Evolutionary conservation across 2,113 vertebrate species (phyloP).

Genomic region (Cepphus grylle): DNA sequence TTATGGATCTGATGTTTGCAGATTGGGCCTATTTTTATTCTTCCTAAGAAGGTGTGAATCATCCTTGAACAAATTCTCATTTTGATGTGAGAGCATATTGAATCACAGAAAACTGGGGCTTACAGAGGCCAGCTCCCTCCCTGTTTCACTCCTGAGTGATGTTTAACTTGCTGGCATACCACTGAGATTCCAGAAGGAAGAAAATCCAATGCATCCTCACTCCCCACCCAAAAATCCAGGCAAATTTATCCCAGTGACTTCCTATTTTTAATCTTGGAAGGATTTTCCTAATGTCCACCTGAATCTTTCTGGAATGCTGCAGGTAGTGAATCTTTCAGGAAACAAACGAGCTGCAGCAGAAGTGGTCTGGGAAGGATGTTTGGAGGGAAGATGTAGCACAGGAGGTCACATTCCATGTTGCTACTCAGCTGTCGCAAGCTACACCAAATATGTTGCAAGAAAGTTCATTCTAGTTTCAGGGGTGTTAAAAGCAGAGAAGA

Average conservation of each 20-base stretch:
- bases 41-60: neutral
- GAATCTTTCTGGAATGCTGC: neutral
- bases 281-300: neutral
- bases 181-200: neutral
- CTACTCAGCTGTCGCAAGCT: neutral
- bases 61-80: neutral
- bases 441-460: neutral
- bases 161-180: neutral
- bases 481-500: neutral
- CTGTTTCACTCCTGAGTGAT: neutral
- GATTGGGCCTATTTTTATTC: neutral
- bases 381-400: neutral
- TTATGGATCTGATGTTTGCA: neutral
- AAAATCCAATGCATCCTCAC: neutral
- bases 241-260: neutral
- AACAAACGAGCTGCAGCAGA: neutral
- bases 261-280: neutral
- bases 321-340: neutral
- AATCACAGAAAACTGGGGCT: neutral
- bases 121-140: neutral
- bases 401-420: neutral
- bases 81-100: neutral
- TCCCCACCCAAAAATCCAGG: neutral
- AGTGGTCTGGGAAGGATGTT: neutral
- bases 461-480: neutral